These are phyloP conservation scores for Dicycla oo DNA, from an alignment of 2,888 invertebrate species.

Conservation along the genomic window DNA sequence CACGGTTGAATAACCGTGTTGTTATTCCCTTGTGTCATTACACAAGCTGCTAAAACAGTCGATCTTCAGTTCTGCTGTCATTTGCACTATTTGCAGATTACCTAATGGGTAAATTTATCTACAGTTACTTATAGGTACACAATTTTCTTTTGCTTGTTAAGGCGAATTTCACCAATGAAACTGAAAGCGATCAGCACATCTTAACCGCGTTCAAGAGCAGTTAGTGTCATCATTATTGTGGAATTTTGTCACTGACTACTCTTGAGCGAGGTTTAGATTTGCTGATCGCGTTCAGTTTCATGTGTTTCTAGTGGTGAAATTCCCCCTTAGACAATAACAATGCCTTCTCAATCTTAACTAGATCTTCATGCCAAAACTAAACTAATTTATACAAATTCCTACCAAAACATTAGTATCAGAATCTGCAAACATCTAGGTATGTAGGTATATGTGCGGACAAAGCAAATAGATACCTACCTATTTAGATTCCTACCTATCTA, in stretches of 20 bases:
- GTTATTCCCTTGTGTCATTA: background rate
- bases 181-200: too few species aligned
- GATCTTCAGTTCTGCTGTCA: background rate
- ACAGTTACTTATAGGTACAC: too few species aligned
- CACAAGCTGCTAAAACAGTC: background rate
- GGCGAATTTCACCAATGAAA: background rate
- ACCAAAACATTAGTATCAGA: background rate
- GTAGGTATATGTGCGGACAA: constrained; percentile 22
- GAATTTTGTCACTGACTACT: background rate
- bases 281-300: background rate
- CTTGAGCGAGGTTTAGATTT: too few species aligned
- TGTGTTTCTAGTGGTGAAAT: background rate
- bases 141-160: background rate
- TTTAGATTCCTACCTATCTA: constrained; percentile 65
- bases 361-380: background rate
- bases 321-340: background rate
- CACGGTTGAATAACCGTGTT: too few species aligned
- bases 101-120: too few species aligned
- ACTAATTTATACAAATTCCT: background rate
- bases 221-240: background rate
- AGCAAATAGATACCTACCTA: constrained; percentile 51
- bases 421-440: constrained; percentile 6
- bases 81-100: background rate
- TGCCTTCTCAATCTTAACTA: background rate
- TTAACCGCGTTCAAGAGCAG: too few species aligned